Conservation (phyloP, 2,113 vertebrate genomes). For the Solenodon paradoxus region DNA sequence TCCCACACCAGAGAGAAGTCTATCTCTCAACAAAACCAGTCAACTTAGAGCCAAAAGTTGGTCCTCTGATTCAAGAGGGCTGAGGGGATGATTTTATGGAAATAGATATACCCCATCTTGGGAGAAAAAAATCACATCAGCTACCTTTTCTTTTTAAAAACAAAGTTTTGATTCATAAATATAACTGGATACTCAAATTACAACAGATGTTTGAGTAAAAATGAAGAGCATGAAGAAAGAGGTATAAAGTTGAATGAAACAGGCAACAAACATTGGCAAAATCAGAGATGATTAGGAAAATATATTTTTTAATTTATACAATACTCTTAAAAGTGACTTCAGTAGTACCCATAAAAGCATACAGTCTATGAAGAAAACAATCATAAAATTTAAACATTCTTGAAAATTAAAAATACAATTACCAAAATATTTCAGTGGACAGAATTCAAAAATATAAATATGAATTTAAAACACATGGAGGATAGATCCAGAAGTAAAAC, state of each 20-base stretch:
- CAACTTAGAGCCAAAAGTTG: background rate
- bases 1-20: background rate
- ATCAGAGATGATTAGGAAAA: background rate
- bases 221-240: background rate
- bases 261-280: background rate
- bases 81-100: background rate
- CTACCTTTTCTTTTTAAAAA: background rate
- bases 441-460: background rate
- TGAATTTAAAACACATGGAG: background rate
- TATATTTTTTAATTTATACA: background rate
- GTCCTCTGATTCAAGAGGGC: background rate
- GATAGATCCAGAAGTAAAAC: background rate
- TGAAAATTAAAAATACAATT: background rate
- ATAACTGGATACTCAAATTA: background rate
- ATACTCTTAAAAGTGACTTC: background rate
- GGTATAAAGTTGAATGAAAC: background rate
- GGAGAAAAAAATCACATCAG: background rate
- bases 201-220: constrained; percentile 8
- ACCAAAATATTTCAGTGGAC: background rate
- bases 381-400: background rate
- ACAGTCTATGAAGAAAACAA: background rate
- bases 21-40: background rate
- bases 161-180: background rate
- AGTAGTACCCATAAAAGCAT: background rate
- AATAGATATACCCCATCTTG: background rate